Base-by-base conservation (phyloP, 2,888 invertebrate species). In the Urechis unicinctus region DNA sequence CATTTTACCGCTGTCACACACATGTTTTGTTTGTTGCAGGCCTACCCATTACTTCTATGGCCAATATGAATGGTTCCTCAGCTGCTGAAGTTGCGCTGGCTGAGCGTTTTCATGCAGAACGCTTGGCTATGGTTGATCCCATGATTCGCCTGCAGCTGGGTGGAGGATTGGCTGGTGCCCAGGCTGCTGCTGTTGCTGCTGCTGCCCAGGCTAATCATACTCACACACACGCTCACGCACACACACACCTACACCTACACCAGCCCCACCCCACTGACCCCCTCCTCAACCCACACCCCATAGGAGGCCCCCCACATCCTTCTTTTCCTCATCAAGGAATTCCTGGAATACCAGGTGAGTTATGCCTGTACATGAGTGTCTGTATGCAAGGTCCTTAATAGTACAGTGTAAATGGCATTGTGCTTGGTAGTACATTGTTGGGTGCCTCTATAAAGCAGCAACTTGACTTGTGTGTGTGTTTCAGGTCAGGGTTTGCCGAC, bases 131-230 rank as follows among this genome's bases (percentile, higher is more conserved):
- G 17, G 63, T 89, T 64, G 92, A 93, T 81, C 92, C 92, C 60
- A 89, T 93, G 88, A 88, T 85, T 65, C 88, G 92, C 68, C 81
- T 92, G 75, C 92, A 92, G 83, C 90, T 93, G 91, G 90, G 29
- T 2, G 55, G 36, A 17, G 36, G 36, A 13, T 17, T 36, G 36
- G 44, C 25, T 24, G 30, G 13, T 43, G 44, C 21, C 25, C 50
- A 43, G 22, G 29, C 24, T 9, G 36, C 36, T 36, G 36, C 36
- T 13, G 9, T 13, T 13, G 52, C 52, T 17, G 26, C 17, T 30
- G 48, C 47, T 4, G 22, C 36, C 25, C 41, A 31, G 26, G 44
- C 43, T 30, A 63, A 67, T 9, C 91, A 91, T 81, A 89, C 90
- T 73, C 91, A 92, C 82, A 89, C 91, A 67, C 91, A 91, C 79